These are phyloP conservation scores for Acrobasis consociella DNA, from an alignment of 2,888 invertebrate species.

Conservation along the genomic window DNA sequence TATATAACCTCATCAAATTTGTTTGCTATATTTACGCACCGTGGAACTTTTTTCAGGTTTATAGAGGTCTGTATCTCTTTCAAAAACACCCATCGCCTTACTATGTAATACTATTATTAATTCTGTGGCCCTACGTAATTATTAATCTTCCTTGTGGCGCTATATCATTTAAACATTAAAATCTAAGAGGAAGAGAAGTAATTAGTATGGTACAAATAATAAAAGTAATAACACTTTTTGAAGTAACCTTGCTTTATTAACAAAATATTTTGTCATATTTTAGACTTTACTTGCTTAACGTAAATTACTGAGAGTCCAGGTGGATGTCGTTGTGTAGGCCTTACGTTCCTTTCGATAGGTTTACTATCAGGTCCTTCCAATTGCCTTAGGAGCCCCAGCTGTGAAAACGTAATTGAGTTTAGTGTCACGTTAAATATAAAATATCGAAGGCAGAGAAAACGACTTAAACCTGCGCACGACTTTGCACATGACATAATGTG, in stretches of 20 bases:
- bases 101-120: too few relatives aligned
- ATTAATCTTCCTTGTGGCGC: too few relatives aligned
- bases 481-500: too few relatives aligned
- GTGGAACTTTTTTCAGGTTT: too few relatives aligned
- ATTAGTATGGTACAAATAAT: too few relatives aligned
- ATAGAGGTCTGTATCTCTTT: too few relatives aligned
- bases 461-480: not conserved
- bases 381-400: constrained; percentile 68
- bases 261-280: constrained; percentile 51
- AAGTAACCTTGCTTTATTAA: constrained; percentile 12
- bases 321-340: constrained; percentile 74
- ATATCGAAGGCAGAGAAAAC: not conserved
- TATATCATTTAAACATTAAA: too few relatives aligned
- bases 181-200: too few relatives aligned
- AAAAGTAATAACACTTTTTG: not conserved
- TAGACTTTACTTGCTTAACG: constrained; percentile 71
- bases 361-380: constrained; percentile 66
- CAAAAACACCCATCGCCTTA: too few relatives aligned
- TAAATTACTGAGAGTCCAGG: constrained; percentile 77
- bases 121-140: too few relatives aligned
- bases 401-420: constrained; percentile 32
- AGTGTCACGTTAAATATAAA: not conserved
- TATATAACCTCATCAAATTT: too few relatives aligned
- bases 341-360: constrained; percentile 74
- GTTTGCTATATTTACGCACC: too few relatives aligned